Conservation (phyloP, 2,113 vertebrate species). For the Etheostoma spectabile region DNA sequence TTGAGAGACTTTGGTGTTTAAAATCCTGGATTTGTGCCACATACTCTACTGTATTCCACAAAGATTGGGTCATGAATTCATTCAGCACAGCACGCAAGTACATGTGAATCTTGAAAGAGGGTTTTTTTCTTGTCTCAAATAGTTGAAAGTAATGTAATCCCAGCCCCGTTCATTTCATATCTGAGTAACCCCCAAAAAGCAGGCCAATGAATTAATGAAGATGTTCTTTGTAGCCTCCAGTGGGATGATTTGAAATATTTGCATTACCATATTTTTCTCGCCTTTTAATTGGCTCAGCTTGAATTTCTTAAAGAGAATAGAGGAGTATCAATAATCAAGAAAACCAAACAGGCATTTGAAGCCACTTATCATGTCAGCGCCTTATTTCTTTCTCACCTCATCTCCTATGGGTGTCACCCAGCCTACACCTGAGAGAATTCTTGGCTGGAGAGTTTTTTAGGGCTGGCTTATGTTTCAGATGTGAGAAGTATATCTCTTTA, state of each 20-base stretch:
- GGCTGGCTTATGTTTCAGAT: slow-evolving; percentile 42
- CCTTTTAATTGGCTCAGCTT: slow-evolving; percentile 44
- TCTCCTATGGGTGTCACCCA: background rate
- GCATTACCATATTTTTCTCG: slow-evolving; percentile 52
- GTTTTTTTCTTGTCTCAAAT: slow-evolving; percentile 39
- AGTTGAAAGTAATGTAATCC: slow-evolving; percentile 69
- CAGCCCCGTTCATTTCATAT: slow-evolving; percentile 54
- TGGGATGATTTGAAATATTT: slow-evolving; percentile 67
- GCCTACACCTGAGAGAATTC: slow-evolving; percentile 12
- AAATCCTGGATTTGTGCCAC: slow-evolving; percentile 53
- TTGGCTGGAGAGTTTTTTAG: slow-evolving; percentile 2
- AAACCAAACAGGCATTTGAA: slow-evolving; percentile 6
- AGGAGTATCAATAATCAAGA: slow-evolving; percentile 8
- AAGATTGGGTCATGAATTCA: slow-evolving; percentile 70
- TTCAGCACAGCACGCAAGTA: slow-evolving; percentile 52
- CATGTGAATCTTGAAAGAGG: slow-evolving; percentile 64
- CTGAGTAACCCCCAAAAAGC: slow-evolving; percentile 53
- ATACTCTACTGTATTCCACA: slow-evolving; percentile 51
- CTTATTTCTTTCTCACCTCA: background rate
- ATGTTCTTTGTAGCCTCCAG: slow-evolving; percentile 63
- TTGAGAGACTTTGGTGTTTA: slow-evolving; percentile 42
- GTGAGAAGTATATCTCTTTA: slow-evolving; percentile 45
- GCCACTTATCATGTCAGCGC: slow-evolving; percentile 13
- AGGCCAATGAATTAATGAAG: slow-evolving; percentile 74
- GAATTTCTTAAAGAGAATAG: slow-evolving; percentile 30